Base-by-base conservation (phyloP, 1,140 invertebrate species). In the Scaptomyza montana region DNA sequence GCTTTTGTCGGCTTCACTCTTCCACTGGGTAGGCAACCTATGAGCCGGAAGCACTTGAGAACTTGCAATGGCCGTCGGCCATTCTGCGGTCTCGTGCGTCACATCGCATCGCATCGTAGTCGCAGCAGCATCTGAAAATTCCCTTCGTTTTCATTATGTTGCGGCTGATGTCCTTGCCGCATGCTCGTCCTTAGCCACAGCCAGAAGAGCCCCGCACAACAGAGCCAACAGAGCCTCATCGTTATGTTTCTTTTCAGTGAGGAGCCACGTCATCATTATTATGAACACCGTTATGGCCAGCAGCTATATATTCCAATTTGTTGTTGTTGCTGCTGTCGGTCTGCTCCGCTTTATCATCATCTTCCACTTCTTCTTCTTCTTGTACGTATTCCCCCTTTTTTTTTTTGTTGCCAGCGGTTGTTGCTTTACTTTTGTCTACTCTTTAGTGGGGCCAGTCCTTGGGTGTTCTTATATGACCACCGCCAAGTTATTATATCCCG, bases 41-140 rank as follows among this genome's bases (percentile, higher is more conserved):
- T 80, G 87, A 80, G 87, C 87, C 87, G 87, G 87, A 90, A 90
- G 87, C 87, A 90, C 77, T 90, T 90, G 87, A 90, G 89, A 90
- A 89, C 74, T 89, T 87, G 79, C 84, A 80, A 80, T 84, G 78
- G 77, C 87, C 89, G 75, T 46, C 68, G 69, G 82, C 57, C 74
- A 76, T 78, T 90, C 74, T 74, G 80, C 86, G 87, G 87, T 84
- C 86, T 89, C 82, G 75, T 86, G 81, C 73, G 74, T 81, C 74
- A 72, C 69, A 72, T 72, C 69, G 69, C 69, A 72, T 53, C 61
- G 47, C 61, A 65, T 55, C 68, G 62, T 46, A 69, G 36, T 41
- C 3, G 74, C 59, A 67, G 71, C 61, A 41, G 54, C 41, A 85
- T 62, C 84, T 90, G 71, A 80, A 82, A 80, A 89, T 90, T 90